A percentile compares a stretch with the other conserved stretches of the same genome.
phyloP scores from a whole-genome alignment of 2,888 invertebrate genomes.

The Anthoptus insignis region DNA sequence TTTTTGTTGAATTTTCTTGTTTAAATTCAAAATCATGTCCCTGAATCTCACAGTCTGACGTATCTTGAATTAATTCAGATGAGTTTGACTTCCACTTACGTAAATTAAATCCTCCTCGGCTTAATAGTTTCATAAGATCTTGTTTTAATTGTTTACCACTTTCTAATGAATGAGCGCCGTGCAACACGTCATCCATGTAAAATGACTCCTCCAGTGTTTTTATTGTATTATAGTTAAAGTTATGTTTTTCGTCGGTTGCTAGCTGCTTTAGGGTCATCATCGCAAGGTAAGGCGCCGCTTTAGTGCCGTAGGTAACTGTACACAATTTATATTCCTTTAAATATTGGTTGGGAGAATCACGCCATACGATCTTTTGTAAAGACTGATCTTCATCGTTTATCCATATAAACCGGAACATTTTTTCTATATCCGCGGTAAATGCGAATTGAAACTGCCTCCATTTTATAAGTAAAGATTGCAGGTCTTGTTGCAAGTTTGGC shows the following conservation, averaged over 20 bases:
- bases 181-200: slow-evolving; percentile 32
- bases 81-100: slow-evolving; percentile 39
- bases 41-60: neutral
- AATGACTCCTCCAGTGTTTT: neutral
- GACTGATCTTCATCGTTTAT: neutral
- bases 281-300: slow-evolving; percentile 6
- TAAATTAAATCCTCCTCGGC: slow-evolving; percentile 39
- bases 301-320: neutral
- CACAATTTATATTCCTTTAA: neutral
- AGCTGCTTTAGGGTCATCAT: slow-evolving; percentile 2
- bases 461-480: slow-evolving; percentile 33
- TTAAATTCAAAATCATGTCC: neutral
- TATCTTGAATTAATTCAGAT: neutral
- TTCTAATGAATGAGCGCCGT: neutral
- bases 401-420: slow-evolving; percentile 4
- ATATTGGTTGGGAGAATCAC: neutral
- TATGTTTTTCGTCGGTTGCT: slow-evolving; percentile 23
- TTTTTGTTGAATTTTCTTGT: neutral
- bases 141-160: neutral
- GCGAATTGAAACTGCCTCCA: slow-evolving; percentile 39
- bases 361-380: slow-evolving; percentile 9
- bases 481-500: slow-evolving; percentile 39
- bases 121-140: slow-evolving; percentile 16
- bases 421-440: slow-evolving; percentile 12
- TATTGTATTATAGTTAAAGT: slow-evolving; percentile 17